Evolutionary conservation across 2,113 vertebrate species (phyloP), one percentile per base, ranked within the genome.

Genomic region (Pyrgilauda ruficollis): DNA sequence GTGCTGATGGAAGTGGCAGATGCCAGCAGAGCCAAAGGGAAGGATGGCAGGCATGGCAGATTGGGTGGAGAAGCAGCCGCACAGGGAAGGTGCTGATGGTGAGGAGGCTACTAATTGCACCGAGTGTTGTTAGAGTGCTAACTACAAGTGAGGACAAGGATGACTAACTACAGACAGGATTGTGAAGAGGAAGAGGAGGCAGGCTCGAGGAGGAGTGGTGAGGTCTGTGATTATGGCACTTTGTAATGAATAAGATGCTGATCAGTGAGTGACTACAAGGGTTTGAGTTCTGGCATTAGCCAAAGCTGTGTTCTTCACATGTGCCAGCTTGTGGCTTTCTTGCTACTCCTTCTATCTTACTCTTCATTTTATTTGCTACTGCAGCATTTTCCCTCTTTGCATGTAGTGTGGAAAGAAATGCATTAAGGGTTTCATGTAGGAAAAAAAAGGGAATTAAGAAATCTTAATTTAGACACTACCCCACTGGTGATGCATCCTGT

Each of bases 131-230:
- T 87, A 44, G 70, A 89, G 56, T 76, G 73, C 35, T 61, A 67
- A 58, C 67, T 69, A 44, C 43, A 56, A 92, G 47, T 41, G 63
- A 89, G 84, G 75, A 68, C 50, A 56, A 76, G 50, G 28, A 52
- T 89, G 62, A 72, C 86, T 92, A 93, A 90, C 85, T 94, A 72
- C 35, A 70, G 80, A 39, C 24, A 7, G 56, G 44, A 53, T 20
- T 89, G 50, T 69, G 56, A 95, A 77, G 83, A 88, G 59, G 81
- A 89, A 94, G 89, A 90, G 61, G 49, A 95, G 72, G 21, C 37
- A 85, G 67, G 52, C 62, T 84, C 0, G 0, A 88, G 61, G 50
- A 55, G 24, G 50, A 52, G 22, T 56, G 58, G 52, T 68, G 80
- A 72, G 50, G 39, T 72, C 87, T 87, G 46, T 3, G 13, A 58